phyloP scores from a whole-genome alignment of 2,888 invertebrate species.

The Heliconius charithonia region DNA sequence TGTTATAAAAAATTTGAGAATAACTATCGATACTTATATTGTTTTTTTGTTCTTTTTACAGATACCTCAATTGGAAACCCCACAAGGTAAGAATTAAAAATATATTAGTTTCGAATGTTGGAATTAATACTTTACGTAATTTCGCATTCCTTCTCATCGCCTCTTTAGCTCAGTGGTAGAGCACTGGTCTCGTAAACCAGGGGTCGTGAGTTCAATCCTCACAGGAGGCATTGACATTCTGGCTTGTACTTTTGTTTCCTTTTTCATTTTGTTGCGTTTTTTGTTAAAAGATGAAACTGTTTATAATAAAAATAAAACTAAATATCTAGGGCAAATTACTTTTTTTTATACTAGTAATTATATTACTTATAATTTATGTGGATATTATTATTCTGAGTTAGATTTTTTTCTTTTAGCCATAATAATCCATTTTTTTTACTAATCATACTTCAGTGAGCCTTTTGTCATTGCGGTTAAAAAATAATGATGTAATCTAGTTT shows the following conservation, averaged over 20 bases:
- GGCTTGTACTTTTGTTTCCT: slow-evolving; percentile 27
- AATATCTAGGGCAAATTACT: not conserved
- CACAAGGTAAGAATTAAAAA: slow-evolving; percentile 52
- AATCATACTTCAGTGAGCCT: too few relatives aligned
- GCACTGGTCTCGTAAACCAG: slow-evolving; percentile 93
- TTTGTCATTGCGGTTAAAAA: too few relatives aligned
- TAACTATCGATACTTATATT: not conserved
- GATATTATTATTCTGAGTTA: too few relatives aligned
- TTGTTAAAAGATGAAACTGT: not conserved
- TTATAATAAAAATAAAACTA: not conserved
- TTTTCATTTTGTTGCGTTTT: not conserved
- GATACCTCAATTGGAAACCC: slow-evolving; percentile 48
- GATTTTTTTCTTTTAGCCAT: too few relatives aligned
- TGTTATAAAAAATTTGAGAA: too few relatives aligned
- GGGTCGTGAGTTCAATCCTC: slow-evolving; percentile 93
- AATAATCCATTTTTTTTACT: too few relatives aligned
- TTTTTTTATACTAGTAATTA: too few relatives aligned
- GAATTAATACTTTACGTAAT: slow-evolving; percentile 53
- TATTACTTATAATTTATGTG: too few relatives aligned
- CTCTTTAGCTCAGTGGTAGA: slow-evolving; percentile 93
- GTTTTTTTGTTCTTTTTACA: slow-evolving; percentile 54
- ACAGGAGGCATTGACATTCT: slow-evolving; percentile 85
- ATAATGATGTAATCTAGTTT: too few relatives aligned
- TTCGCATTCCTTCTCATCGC: slow-evolving; percentile 71
- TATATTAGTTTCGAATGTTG: not conserved